Evolutionary conservation across 1,140 invertebrate genomes (phyloP), one percentile per base, ranked within the genome.

Genomic region (Aphidius ervi): DNA sequence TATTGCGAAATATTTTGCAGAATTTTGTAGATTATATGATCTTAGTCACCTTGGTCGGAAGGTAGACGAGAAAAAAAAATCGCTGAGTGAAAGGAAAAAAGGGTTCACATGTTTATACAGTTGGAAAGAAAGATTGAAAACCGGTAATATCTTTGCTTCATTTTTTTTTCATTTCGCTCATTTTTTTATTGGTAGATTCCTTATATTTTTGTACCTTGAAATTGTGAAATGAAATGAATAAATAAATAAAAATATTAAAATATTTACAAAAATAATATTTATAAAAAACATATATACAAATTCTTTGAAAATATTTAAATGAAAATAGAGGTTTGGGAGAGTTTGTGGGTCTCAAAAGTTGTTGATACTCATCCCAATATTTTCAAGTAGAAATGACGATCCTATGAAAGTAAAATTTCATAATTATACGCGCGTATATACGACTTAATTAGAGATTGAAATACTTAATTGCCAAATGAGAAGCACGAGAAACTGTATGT

Each of bases 381-480:
- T 31, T 31, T 31, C 23, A 31, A 31, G 23, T 31, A 31, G 23
- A 31, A 31, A 31, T 31, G 23, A 31, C 23, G 23, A 31, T 31
- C 23, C 23, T 31, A 31, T 31, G 23, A 4, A 31, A 31, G 23
- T 31, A 31, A 31, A 31, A 31, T 31, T 31, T 31, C 1, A 31
- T 31, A 31, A 31, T 31, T 31, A 31, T 31, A 31, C 9, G 58
- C 39, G 45, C 37, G 61, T 48, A 63, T 31, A 48, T 60, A 45
- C n/a, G 46, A 65, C 56, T 66, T 59, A 66, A 66, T 66, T 65
- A 66, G 59, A 55, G 45, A 10, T 37, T 42, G 64, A 45, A 43
- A 47, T 47, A 42, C 39, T 42, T 65, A 56, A 47, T 57, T 64
- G 48, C 54, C 4, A 31, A 31, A 31, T 31, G 23, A 31, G 23